These are phyloP conservation scores for Agelaius phoeniceus DNA, from an alignment of 2,113 vertebrate genomes.

Conservation along the genomic window DNA sequence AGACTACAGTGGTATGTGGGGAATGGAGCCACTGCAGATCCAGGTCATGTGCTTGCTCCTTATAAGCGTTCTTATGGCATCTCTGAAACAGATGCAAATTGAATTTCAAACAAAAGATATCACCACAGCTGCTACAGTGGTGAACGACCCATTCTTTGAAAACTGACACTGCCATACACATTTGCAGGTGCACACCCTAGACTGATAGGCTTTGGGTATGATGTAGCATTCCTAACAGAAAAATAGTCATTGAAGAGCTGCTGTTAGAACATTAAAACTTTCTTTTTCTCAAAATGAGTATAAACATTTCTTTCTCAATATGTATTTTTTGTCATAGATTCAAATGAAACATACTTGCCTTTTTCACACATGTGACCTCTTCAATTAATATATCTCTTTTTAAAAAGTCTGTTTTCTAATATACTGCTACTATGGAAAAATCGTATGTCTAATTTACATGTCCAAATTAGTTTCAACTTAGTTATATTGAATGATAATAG, in stretches of 20 bases:
- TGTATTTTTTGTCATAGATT: background rate
- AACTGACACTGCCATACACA: background rate
- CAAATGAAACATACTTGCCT: conserved; percentile 30
- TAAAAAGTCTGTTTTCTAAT: conserved; percentile 52
- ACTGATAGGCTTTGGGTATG: background rate
- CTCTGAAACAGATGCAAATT: conserved; percentile 46
- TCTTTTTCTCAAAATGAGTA: background rate
- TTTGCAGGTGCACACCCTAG: background rate
- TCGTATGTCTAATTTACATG: conserved; percentile 82
- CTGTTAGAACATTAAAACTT: background rate
- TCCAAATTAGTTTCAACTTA: conserved; percentile 86
- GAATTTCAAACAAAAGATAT: conserved; percentile 55
- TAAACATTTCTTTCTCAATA: background rate
- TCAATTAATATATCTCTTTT: conserved; percentile 68
- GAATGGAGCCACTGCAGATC: background rate
- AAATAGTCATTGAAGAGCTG: background rate
- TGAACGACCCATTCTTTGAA: conserved; percentile 9
- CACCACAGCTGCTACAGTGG: background rate
- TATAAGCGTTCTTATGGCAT: background rate
- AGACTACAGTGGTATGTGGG: background rate
- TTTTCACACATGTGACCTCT: conserved; percentile 52
- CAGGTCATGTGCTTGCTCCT: background rate
- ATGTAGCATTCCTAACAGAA: background rate
- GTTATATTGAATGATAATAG: conserved; percentile 82
- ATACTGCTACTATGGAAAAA: conserved; percentile 58